Percentiles rank a stretch among this genome's conserved stretches.
Evolutionary conservation across 2,113 vertebrate species (phyloP).

Genomic region (Zingel zingel): DNA sequence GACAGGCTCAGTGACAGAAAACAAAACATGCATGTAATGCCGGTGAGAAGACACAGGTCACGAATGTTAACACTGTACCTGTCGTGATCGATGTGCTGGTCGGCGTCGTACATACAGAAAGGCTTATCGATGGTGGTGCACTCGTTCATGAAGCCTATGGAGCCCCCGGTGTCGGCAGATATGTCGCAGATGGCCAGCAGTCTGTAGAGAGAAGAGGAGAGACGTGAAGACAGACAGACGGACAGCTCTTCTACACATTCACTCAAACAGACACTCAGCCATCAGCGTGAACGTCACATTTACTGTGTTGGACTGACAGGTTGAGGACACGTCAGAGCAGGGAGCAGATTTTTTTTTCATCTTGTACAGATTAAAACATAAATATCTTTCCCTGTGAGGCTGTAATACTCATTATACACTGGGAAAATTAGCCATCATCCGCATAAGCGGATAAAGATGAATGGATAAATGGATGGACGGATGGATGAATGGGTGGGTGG

Average conservation of each 20-base stretch:
- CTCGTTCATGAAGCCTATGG: conserved; percentile 97
- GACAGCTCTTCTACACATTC: background rate
- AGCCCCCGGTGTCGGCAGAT: conserved; percentile 95
- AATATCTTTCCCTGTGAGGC: background rate
- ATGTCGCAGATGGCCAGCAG: conserved; percentile 98
- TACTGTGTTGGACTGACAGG: background rate
- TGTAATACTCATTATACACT: background rate
- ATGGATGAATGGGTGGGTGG: too few species aligned
- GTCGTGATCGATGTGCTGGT: conserved; percentile 94
- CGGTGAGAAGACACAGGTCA: background rate
- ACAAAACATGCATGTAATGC: background rate
- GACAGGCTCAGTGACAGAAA: too few species aligned
- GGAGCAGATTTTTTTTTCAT: background rate
- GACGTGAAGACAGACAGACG: background rate
- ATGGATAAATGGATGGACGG: too few species aligned
- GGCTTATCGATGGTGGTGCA: conserved; percentile 97
- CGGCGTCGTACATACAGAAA: conserved; percentile 97
- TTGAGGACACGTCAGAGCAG: background rate
- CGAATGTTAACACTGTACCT: conserved; percentile 81
- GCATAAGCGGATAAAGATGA: too few species aligned
- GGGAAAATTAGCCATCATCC: too few species aligned
- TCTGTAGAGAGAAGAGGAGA: conserved; percentile 74
- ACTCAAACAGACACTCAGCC: background rate
- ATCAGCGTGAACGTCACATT: background rate
- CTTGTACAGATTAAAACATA: background rate